Evolutionary conservation across 2,888 invertebrate species (phyloP).

Genomic region (Stegophylla sp.): DNA sequence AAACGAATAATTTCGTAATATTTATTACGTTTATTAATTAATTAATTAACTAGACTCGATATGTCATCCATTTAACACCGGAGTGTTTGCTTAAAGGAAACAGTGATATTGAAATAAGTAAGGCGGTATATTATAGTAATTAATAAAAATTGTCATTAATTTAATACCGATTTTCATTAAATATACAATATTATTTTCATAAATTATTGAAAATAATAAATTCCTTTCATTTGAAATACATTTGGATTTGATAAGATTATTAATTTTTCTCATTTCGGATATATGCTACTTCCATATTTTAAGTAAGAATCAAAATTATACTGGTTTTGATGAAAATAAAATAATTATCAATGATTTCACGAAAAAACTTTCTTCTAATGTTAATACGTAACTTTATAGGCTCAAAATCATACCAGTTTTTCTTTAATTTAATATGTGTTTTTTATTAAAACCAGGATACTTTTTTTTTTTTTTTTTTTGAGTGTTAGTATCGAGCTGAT

Average conservation of each 20-base stretch:
- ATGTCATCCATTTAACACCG: background rate
- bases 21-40: no score
- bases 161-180: background rate
- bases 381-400: conserved; percentile 3
- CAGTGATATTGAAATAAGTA: background rate
- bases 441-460: background rate
- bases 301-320: background rate
- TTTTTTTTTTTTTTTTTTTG: no score
- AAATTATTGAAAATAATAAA: background rate
- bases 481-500: no score
- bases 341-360: background rate
- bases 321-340: background rate
- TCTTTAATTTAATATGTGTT: conserved; percentile 6
- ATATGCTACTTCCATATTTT: background rate
- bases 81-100: background rate
- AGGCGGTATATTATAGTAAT: background rate
- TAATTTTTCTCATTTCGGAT: background rate
- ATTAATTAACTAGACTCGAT: background rate
- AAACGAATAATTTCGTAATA: no score
- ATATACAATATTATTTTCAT: background rate
- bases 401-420: conserved; percentile 4
- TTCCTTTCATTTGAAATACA: background rate
- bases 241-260: background rate
- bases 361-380: conserved; percentile 14
- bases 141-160: background rate